These are phyloP conservation scores for Athetis lepigone DNA, from an alignment of 2,888 invertebrate genomes.

Conservation along the genomic window DNA sequence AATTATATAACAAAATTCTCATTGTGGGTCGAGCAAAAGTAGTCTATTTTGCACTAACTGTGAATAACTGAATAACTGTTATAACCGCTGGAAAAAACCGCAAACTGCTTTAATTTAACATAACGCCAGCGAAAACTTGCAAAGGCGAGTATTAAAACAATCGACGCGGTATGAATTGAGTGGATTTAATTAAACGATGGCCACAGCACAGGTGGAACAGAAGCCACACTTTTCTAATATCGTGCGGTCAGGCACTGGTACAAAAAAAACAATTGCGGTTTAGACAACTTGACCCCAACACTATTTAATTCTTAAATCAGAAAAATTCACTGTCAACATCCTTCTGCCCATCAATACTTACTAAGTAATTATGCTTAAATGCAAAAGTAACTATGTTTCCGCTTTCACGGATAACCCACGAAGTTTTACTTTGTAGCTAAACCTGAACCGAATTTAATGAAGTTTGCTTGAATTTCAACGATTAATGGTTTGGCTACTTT, in stretches of 20 bases:
- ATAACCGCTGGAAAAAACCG: slow-evolving; percentile 57
- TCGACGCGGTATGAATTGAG: slow-evolving; percentile 62
- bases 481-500: too few relatives aligned
- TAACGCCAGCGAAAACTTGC: slow-evolving; percentile 58
- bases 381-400: too few relatives aligned
- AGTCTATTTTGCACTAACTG: slow-evolving; percentile 53
- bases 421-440: too few relatives aligned
- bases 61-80: slow-evolving; percentile 60
- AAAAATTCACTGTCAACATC: too few relatives aligned
- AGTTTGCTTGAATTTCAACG: too few relatives aligned
- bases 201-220: slow-evolving; percentile 5
- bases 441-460: too few relatives aligned
- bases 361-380: too few relatives aligned
- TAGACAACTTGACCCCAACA: neutral
- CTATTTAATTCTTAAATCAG: neutral
- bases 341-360: too few relatives aligned
- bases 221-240: slow-evolving; percentile 2
- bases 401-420: too few relatives aligned
- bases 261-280: neutral
- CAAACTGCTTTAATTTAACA: slow-evolving; percentile 65
- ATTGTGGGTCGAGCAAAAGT: slow-evolving; percentile 49
- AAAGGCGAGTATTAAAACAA: slow-evolving; percentile 59
- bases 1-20: slow-evolving; percentile 36
- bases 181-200: slow-evolving; percentile 61
- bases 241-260: neutral